Conservation (phyloP, 2,888 invertebrate species). For the Leucoptera coffeella region DNA sequence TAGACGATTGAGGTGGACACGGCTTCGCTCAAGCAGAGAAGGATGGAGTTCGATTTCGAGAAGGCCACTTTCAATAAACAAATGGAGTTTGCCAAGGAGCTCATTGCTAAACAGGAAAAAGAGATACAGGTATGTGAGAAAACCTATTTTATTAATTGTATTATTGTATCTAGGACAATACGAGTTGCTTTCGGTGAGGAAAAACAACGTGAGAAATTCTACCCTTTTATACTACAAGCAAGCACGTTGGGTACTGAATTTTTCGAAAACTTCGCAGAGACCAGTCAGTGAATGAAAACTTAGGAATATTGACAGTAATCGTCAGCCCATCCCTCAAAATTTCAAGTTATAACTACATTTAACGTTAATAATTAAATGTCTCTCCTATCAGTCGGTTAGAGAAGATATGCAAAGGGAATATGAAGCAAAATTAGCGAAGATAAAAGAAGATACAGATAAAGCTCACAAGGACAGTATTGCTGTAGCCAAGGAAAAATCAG, state of each 20-base stretch:
- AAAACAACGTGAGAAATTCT: too few species aligned
- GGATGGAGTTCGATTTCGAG: slow-evolving; percentile 54
- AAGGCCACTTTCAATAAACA: slow-evolving; percentile 57
- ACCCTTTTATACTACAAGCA: too few species aligned
- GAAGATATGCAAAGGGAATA: slow-evolving; percentile 38
- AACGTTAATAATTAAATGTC: slow-evolving; percentile 1
- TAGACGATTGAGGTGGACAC: slow-evolving; percentile 40
- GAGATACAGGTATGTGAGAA: slow-evolving; percentile 50
- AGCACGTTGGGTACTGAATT: not conserved
- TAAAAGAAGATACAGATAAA: slow-evolving; percentile 31
- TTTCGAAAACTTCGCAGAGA: not conserved
- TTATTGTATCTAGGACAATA: too few species aligned
- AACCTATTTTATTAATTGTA: too few species aligned
- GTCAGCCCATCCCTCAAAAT: not conserved
- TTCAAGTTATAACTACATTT: slow-evolving; percentile 1
- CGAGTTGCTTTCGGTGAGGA: too few species aligned
- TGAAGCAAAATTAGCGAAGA: slow-evolving; percentile 26
- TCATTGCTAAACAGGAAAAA: slow-evolving; percentile 53
- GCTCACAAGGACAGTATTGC: slow-evolving; percentile 21
- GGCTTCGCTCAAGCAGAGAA: slow-evolving; percentile 46
- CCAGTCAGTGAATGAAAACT: not conserved
- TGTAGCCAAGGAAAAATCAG: slow-evolving; percentile 28
- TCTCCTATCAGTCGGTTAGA: slow-evolving; percentile 18
- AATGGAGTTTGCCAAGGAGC: slow-evolving; percentile 49
- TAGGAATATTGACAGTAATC: not conserved